phyloP scores from a whole-genome alignment of 1,140 invertebrate genomes.

The Oncopeltus fasciatus region DNA sequence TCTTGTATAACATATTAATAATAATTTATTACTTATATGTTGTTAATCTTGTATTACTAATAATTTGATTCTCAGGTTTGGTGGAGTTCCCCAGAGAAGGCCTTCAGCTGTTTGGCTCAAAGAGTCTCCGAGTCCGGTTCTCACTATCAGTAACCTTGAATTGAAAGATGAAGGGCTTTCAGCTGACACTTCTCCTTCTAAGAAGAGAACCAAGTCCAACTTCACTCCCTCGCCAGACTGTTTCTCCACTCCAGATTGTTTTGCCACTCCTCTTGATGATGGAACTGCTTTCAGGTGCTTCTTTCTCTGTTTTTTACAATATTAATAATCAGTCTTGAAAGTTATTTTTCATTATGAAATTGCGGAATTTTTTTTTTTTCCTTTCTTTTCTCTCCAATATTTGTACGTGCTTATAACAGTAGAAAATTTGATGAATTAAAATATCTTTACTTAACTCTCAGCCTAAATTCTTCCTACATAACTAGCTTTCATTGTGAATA shows the following conservation, averaged over 20 bases:
- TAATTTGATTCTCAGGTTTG: constrained; percentile 9
- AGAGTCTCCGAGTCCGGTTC: constrained; percentile 19
- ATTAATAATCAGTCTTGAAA: no score
- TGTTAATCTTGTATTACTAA: no score
- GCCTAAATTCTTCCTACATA: no score
- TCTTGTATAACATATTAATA: no score
- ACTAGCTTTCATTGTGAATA: no score
- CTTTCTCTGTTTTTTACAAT: neutral
- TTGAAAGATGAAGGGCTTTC: constrained; percentile 18
- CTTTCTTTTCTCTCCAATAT: no score
- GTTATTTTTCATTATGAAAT: no score
- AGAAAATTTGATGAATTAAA: no score
- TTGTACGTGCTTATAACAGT: no score
- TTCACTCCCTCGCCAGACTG: neutral
- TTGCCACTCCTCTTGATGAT: neutral
- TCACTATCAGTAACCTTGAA: constrained; percentile 21
- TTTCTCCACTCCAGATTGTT: neutral
- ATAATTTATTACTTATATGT: no score
- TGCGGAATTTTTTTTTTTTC: no score
- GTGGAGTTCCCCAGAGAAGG: constrained; percentile 13
- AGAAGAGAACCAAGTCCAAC: neutral
- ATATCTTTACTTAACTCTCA: no score
- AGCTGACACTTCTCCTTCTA: neutral
- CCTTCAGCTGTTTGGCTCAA: constrained; percentile 17
- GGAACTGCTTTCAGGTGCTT: neutral